These are phyloP conservation scores for mouse (Mus musculus) DNA, from an alignment of 2,113 vertebrate genomes.

Conservation along the genomic window DNA sequence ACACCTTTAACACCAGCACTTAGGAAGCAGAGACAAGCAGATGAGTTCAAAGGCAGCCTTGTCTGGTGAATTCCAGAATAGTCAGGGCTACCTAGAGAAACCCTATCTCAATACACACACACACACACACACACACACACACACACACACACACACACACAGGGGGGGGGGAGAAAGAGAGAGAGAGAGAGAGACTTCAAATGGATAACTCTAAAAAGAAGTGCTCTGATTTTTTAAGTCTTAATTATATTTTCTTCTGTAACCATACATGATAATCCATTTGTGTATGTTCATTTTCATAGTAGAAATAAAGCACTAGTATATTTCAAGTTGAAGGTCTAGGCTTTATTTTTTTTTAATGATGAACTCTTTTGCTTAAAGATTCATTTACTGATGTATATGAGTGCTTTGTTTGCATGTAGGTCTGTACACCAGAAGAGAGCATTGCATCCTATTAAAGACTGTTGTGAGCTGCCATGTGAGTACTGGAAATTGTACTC, in stretches of 20 bases:
- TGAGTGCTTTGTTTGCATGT: neutral
- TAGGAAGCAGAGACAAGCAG: neutral
- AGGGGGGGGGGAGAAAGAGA: neutral
- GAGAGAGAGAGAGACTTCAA: neutral
- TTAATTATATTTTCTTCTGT: conserved; percentile 48
- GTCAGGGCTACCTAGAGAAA: neutral
- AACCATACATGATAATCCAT: neutral
- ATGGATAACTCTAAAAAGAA: neutral
- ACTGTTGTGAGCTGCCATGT: neutral
- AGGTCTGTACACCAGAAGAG: neutral
- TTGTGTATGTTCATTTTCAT: conserved; percentile 41
- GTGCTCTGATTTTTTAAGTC: conserved; percentile 15
- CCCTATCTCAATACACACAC: neutral
- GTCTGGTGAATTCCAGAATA: neutral
- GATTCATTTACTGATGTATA: neutral
- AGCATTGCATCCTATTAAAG: neutral
- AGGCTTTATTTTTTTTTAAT: neutral
- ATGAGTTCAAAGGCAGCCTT: neutral
- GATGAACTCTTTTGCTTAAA: neutral
- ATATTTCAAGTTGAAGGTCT: conserved; percentile 53
- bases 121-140: neutral
- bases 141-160: neutral
- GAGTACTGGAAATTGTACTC: neutral
- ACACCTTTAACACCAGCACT: neutral
- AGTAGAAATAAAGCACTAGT: conserved; percentile 22